Evolutionary conservation across 1,140 invertebrate genomes (phyloP), one percentile per base, ranked within the genome.

Genomic region (Drosophila pachea): DNA sequence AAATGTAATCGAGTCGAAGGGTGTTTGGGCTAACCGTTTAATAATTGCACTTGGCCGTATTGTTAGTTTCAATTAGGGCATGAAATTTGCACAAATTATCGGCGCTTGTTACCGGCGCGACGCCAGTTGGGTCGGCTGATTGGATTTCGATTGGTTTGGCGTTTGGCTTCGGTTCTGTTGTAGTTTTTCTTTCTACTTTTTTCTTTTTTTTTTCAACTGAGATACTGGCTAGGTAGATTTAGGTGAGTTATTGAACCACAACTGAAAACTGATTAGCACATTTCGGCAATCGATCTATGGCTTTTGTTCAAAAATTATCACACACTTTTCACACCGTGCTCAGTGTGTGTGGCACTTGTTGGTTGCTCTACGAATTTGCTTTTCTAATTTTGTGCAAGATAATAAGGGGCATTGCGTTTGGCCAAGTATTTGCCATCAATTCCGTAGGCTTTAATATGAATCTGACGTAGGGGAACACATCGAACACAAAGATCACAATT

Each of bases 271-370:
- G 86, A 87, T 87, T 87, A 87, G 79, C 84, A 86, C 84, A 77
- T 87, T 78, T 82, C 73, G 79, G 61, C 62, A 78, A 68, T 50
- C 66, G 76, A 47, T 79, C 48, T 54, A 36, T 33, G 43, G 49
- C 43, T 52, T 73, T 75, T 72, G 69, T 81, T 77, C 55, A 60
- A 65, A 73, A 87, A 87, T 86, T 87, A 86, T 84, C 76, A 78
- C 84, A 65, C 84, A 87, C 84, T 87, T 87, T 86, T 86, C 84
- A 84, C 84, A 87, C 83, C 83, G 74, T 70, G 61, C 86, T 73
- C 65, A 22, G 11, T 45, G 8, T n/a, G 48, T 49, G 53, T 47
- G 60, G 43, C 36, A 43, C 36, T 56, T 68, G 12, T 47, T 43
- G 8, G 50, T 47, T 31, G 33, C 42, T 32, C 14, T 50, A 38